phyloP scores from a whole-genome alignment of 2,113 vertebrate species.

The Stegostoma tigrinum region DNA sequence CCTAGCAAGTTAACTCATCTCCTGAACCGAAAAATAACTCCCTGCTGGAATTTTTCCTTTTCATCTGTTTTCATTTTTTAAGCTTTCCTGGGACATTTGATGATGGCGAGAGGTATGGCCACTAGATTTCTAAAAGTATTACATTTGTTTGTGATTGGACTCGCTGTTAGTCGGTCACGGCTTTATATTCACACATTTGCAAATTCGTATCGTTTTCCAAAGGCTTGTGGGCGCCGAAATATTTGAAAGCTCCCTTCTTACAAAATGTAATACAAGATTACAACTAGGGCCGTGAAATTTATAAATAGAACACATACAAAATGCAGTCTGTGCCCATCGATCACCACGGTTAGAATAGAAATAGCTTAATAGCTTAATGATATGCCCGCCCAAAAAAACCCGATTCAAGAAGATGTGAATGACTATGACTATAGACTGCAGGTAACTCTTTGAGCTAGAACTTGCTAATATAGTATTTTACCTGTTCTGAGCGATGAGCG shows the following conservation, averaged over 20 bases:
- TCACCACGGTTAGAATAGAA: neutral
- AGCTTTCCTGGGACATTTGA: neutral
- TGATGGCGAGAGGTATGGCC: neutral
- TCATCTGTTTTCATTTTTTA: neutral
- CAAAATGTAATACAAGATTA: neutral
- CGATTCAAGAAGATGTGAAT: neutral
- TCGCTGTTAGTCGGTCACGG: neutral
- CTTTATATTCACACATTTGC: neutral
- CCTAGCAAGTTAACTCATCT: neutral
- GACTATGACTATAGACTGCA: neutral
- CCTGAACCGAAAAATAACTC: neutral
- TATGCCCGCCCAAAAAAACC: too few species aligned
- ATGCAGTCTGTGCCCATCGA: neutral
- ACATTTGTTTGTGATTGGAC: slow-evolving; percentile 22
- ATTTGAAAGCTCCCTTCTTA: neutral
- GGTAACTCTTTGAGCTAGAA: neutral
- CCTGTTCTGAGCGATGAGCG: neutral
- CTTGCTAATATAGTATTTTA: neutral
- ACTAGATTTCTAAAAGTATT: neutral
- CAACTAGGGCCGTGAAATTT: neutral
- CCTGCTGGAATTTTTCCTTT: neutral
- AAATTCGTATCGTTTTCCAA: slow-evolving; percentile 4
- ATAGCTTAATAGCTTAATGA: neutral
- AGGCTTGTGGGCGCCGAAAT: neutral
- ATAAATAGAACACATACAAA: neutral